Evolutionary conservation across 2,113 vertebrate genomes (phyloP), one percentile per base, ranked within the genome.

Genomic region (Seriola aureovittata): DNA sequence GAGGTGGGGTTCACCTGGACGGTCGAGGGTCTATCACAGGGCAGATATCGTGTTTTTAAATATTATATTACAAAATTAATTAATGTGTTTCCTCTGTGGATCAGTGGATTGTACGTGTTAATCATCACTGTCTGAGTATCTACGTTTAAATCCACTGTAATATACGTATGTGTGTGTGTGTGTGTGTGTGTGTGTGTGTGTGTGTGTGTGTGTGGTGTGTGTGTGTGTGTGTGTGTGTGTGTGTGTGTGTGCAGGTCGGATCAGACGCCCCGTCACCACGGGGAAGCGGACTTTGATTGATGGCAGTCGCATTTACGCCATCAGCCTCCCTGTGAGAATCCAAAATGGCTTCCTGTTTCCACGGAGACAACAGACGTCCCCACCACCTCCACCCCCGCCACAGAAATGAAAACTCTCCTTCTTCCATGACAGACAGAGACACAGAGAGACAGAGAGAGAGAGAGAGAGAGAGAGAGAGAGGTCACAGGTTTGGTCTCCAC

Each of bases 271-370:
- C 68, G 85, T 90, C 89, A 69, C 92, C 80, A 78, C 67, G 38
- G 93, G 92, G 84, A 88, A 85, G 89, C 90, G 40, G 74, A 40
- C 78, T 85, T 78, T 94, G 91, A 93, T 92, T 93, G 93, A 94
- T 93, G 90, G 91, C 83, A 91, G 86, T 89, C 78, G 70, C 90
- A 92, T 93, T 93, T 90, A 90, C 71, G 25, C 82, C 92, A 92
- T 93, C 93, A 92, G 90, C 91, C 85, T 89, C 91, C 85, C 91
- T 87, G 87, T 91, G 88, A 91, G 86, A 77, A 90, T 85, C 92
- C 90, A 93, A 93, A 94, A 95, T 93, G 94, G 93, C 92, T 91
- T 89, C 86, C 88, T 86, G 93, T 93, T 93, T 92, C 92, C 92
- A 91, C 75, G 82, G 91, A 87, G 89, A 93, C 87, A 85, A 85